phyloP scores from a whole-genome alignment of 2,888 invertebrate species.

The Microplitis manilae region DNA sequence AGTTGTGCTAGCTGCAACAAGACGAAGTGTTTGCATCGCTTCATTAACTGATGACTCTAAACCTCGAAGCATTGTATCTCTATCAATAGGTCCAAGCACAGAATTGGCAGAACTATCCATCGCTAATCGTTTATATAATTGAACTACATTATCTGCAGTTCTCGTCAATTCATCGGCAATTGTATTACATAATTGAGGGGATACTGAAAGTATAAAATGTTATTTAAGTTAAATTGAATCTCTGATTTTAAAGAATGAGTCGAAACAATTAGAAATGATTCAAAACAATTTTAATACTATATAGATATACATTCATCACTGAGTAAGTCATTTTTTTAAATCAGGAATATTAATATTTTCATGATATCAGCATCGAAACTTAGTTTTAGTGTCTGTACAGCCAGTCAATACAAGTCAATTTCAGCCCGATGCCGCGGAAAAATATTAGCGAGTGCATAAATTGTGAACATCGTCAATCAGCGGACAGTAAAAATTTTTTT shows the following conservation, averaged over 20 bases:
- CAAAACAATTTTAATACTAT: too few relatives aligned
- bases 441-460: too few relatives aligned
- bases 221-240: constrained; percentile 17
- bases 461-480: too few relatives aligned
- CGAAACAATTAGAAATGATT: too few relatives aligned
- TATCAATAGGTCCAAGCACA: constrained; percentile 62
- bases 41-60: constrained; percentile 70
- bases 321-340: too few relatives aligned
- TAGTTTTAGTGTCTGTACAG: too few relatives aligned
- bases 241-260: background rate
- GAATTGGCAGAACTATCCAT: constrained; percentile 72
- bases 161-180: constrained; percentile 78
- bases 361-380: too few relatives aligned
- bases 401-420: too few relatives aligned
- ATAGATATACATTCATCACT: too few relatives aligned
- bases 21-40: constrained; percentile 69
- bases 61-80: constrained; percentile 72
- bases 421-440: too few relatives aligned
- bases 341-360: too few relatives aligned
- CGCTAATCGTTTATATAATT: constrained; percentile 79
- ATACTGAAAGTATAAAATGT: constrained; percentile 70
- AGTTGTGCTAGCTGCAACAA: constrained; percentile 63
- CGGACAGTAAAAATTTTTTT: too few relatives aligned
- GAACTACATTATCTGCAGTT: constrained; percentile 81
- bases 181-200: constrained; percentile 77